A percentile compares a stretch with the other conserved stretches of the same genome.
Evolutionary conservation across 2,888 invertebrate genomes (phyloP).

Genomic region (Bombylius major): DNA sequence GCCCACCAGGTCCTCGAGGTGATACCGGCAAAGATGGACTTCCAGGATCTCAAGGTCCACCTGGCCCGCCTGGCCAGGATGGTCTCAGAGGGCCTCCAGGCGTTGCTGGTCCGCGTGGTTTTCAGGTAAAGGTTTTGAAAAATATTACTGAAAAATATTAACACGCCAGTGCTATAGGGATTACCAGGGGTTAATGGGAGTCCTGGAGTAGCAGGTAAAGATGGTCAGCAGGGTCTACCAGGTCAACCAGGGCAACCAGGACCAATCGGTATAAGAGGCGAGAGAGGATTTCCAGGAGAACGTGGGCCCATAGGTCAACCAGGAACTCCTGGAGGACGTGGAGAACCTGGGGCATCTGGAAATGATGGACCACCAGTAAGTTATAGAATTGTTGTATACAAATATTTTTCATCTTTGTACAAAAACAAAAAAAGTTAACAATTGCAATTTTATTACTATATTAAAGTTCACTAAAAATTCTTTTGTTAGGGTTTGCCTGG

Average conservation of each 20-base stretch:
- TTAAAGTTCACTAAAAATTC: not conserved
- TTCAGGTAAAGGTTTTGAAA: conserved; percentile 42
- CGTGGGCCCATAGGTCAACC: conserved; percentile 55
- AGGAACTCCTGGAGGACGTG: conserved; percentile 35
- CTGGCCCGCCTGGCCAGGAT: conserved; percentile 55
- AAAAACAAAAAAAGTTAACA: no score
- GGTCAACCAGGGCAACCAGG: conserved; percentile 53
- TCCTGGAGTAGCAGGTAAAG: conserved; percentile 65
- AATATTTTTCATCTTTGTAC: no score
- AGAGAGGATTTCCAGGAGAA: conserved; percentile 62
- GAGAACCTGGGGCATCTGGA: conserved; percentile 41
- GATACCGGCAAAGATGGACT: conserved; percentile 24
- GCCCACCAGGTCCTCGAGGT: conserved; percentile 28
- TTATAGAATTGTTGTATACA: not conserved
- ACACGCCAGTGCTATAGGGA: conserved; percentile 37
- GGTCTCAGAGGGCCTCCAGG: conserved; percentile 49
- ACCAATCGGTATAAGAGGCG: conserved; percentile 48
- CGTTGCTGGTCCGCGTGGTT: conserved; percentile 39
- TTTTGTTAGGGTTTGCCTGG: conserved; percentile 29
- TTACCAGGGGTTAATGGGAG: conserved; percentile 62
- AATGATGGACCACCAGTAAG: conserved; percentile 47
- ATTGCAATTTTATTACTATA: no score
- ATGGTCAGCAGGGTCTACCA: conserved; percentile 60
- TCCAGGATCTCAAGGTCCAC: conserved; percentile 44
- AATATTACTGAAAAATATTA: not conserved